Base-by-base conservation (phyloP, 2,888 invertebrate species). In the Melanostoma scalare region DNA sequence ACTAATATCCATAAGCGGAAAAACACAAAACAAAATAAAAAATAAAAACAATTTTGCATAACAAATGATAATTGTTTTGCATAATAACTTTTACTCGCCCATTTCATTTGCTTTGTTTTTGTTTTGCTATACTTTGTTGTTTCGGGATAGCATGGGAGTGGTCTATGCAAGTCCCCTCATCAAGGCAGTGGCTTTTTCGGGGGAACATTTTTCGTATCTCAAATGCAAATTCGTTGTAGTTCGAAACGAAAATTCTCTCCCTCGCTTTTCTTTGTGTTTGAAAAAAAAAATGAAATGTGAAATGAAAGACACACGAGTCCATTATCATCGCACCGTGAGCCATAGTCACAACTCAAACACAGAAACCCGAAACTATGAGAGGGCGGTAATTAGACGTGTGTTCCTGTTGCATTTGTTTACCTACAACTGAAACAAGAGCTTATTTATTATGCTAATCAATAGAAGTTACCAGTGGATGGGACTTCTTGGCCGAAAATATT, bases 41-140 rank as follows among this genome's bases (percentile, higher is more conserved):
- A 48, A 63, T 48, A 65, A 69, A 74, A 72, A 68, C 69, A 36
- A 71, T 79, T 84, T 84, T 84, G 84, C 84, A 84, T 84, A 84
- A 84, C 71, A 84, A 84, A 75, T 79, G 79, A 67, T 84, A 75
- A 84, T 79, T 84, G 84, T 79, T 84, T 84, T 84, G 79, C 84
- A 84, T 84, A 78, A 84, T 71, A 79, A 84, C 74, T 84, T 84
- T 84, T 84, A 84, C 82, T 84, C 60, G 74, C 53, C 63, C 72
- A 61, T 61, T 61, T 52, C 61, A 61, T 44, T 72, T 61, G 72
- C 53, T 42, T 20, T 42, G 36, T 36, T 61, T 53, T 53, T 0
- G 36, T 48, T 10, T 52, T 52, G 53, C n/a, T n/a, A n/a, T n/a
- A n/a, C n/a, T n/a, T 35, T 48, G 48, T n/a, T 46, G 2, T 61